These are phyloP conservation scores for Cheirogaleus major DNA, from an alignment of 2,797 vertebrate genomes.

Conservation along the genomic window DNA sequence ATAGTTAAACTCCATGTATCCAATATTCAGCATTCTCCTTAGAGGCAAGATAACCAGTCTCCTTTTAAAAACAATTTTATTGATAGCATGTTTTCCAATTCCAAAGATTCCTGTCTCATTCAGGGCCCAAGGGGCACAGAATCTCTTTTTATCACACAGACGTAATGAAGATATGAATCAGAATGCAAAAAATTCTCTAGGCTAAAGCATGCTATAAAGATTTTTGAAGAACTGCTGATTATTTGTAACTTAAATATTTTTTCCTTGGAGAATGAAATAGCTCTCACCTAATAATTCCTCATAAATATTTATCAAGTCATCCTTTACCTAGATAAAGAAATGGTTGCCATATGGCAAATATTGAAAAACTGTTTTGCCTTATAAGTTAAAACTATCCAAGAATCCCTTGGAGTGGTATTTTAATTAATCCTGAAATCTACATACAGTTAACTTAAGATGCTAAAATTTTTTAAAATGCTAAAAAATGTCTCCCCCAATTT, in stretches of 20 bases:
- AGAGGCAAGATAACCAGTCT: not conserved
- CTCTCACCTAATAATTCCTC: not conserved
- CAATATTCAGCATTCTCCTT: not conserved
- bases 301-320: not conserved
- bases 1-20: not conserved
- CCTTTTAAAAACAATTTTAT: not conserved
- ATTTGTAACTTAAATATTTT: not conserved
- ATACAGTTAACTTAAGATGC: not conserved
- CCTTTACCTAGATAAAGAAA: not conserved
- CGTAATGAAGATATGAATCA: not conserved
- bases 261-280: not conserved
- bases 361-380: not conserved
- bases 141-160: not conserved
- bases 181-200: not conserved
- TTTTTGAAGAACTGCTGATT: not conserved
- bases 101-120: not conserved
- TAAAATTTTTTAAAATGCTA: not conserved
- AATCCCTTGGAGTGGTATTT: not conserved
- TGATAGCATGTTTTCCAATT: not conserved
- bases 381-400: not conserved
- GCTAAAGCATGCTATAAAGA: not conserved
- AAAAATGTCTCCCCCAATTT: not conserved
- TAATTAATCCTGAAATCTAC: not conserved
- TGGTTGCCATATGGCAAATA: not conserved
- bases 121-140: not conserved